Conservation (phyloP, 2,113 vertebrate genomes). For the Notarius lentiginosus region DNA sequence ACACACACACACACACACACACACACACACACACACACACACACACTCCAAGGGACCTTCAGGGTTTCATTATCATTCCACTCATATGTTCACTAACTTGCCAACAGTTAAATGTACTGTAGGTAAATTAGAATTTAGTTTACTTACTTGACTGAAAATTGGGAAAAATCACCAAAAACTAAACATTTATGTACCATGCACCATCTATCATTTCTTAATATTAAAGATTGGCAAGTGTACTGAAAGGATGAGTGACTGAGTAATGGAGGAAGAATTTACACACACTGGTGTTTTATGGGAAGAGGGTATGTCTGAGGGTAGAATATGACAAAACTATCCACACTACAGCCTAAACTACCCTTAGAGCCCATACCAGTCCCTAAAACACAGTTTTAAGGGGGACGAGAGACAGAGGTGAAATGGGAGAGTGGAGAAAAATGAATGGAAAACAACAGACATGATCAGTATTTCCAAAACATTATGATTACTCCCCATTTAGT, state of each 20-base stretch:
- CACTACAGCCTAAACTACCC: conserved; percentile 18
- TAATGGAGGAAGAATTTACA: conserved; percentile 54
- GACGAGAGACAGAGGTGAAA: conserved; percentile 33
- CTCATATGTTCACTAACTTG: conserved; percentile 76
- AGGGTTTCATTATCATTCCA: conserved; percentile 64
- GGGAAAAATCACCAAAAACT: background rate
- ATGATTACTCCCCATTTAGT: background rate
- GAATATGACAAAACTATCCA: conserved; percentile 1
- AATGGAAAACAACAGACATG: conserved; percentile 34
- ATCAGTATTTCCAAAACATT: conserved; percentile 9
- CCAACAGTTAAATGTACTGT: conserved; percentile 55
- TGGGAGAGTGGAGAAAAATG: conserved; percentile 41
- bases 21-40: background rate
- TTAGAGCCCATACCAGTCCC: conserved; percentile 17
- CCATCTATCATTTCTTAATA: background rate
- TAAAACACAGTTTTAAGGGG: conserved; percentile 35
- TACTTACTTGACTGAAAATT: background rate
- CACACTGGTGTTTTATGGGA: conserved; percentile 22
- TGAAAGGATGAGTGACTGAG: conserved; percentile 74
- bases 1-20: background rate
- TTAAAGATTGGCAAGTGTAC: conserved; percentile 73
- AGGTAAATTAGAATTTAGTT: conserved; percentile 40
- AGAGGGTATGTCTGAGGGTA: conserved; percentile 25
- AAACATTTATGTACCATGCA: background rate
- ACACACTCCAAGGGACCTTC: conserved; percentile 48